Evolutionary conservation across 2,888 invertebrate species (phyloP).

Genomic region (Tetheella fluctuosa): DNA sequence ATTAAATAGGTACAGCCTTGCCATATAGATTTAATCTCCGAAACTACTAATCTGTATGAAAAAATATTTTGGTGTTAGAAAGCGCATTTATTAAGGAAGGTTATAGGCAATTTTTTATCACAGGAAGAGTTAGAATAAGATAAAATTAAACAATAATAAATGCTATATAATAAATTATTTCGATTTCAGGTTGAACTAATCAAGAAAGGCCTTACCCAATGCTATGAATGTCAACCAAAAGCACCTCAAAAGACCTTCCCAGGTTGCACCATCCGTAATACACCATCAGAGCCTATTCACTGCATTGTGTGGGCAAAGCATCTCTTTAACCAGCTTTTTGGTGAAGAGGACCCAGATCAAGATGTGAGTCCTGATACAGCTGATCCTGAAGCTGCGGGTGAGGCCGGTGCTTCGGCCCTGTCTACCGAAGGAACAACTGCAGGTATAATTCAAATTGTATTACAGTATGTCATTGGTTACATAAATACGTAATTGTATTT

Average conservation of each 20-base stretch:
- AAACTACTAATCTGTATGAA: too few relatives aligned
- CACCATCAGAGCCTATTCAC: constrained; percentile 99
- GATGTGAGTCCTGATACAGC: constrained; percentile 99
- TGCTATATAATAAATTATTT: constrained; percentile 10
- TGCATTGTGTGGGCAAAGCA: constrained; percentile 99
- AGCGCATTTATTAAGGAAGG: too few relatives aligned
- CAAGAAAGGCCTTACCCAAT: constrained; percentile 94
- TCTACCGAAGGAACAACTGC: constrained; percentile 69
- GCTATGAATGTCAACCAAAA: constrained; percentile 98
- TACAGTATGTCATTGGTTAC: too few relatives aligned
- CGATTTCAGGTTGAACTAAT: constrained; percentile 89
- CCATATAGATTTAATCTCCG: too few relatives aligned
- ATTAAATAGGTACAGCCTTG: too few relatives aligned
- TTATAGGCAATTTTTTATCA: too few relatives aligned
- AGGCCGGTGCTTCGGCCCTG: constrained; percentile 86
- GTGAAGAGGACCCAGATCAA: constrained; percentile 97
- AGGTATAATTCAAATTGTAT: constrained; percentile 53
- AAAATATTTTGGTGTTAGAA: too few relatives aligned
- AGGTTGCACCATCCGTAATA: constrained; percentile 99
- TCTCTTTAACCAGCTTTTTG: constrained; percentile 99
- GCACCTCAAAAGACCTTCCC: constrained; percentile 96
- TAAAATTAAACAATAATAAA: too few relatives aligned
- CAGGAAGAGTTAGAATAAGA: too few relatives aligned
- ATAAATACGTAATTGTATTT: too few relatives aligned
- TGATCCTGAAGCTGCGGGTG: constrained; percentile 94